phyloP scores from a whole-genome alignment of 2,113 vertebrate genomes.

The Ivindomyrus marchei region DNA sequence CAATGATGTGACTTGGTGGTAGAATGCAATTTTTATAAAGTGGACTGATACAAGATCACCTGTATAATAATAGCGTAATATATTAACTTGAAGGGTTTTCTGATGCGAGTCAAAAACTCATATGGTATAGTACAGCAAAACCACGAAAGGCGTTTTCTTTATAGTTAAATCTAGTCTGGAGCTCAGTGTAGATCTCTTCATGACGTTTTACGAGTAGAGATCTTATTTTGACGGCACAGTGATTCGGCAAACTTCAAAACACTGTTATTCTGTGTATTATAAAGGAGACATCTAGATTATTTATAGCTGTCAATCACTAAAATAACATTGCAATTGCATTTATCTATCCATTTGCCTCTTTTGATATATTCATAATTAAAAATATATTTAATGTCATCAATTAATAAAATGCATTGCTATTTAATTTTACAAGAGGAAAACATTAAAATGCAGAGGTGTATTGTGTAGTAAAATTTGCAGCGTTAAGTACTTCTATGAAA shows the following conservation, averaged over 20 bases:
- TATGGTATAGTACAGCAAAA: background rate
- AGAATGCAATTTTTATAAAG: slow-evolving; percentile 29
- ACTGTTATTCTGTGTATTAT: background rate
- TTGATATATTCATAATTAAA: background rate
- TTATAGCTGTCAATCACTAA: background rate
- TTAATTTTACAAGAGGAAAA: background rate
- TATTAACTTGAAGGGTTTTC: slow-evolving; percentile 6
- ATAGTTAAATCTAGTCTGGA: background rate
- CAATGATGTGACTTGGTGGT: slow-evolving; percentile 15
- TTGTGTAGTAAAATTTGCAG: background rate
- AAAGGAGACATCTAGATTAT: background rate
- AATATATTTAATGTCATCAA: background rate
- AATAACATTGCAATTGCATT: background rate
- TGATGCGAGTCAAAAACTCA: background rate
- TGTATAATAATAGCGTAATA: slow-evolving; percentile 14
- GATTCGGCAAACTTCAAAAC: background rate
- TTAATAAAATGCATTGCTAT: background rate
- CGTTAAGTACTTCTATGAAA: background rate
- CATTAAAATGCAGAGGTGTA: background rate
- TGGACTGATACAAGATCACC: slow-evolving; percentile 19
- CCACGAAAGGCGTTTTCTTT: background rate
- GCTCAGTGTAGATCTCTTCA: background rate
- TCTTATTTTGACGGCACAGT: background rate
- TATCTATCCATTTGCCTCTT: background rate
- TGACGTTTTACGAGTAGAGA: background rate